Percentiles rank a stretch among this genome's conserved stretches.
Evolutionary conservation across 1,140 invertebrate species (phyloP).

Genomic region (Trichomalopsis sarcophagae): DNA sequence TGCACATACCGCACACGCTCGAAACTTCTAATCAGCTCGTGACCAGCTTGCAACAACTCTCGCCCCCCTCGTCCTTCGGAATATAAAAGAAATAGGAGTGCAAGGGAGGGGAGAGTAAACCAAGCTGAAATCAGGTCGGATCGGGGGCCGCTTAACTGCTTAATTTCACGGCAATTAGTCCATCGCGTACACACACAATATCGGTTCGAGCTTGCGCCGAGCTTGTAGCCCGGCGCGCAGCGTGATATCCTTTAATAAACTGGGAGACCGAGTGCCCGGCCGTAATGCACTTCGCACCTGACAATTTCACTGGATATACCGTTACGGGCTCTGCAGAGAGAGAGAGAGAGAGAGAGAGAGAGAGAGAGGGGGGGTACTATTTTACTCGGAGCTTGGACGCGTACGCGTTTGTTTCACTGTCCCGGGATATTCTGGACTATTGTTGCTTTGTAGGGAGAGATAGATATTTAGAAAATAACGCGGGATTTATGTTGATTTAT

Average conservation of each 20-base stretch:
- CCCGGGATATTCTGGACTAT: too few species aligned
- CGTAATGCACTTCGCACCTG: conserved; percentile 27
- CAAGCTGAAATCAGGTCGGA: neutral
- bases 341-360: too few species aligned
- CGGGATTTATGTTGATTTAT: too few species aligned
- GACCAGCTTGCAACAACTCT: neutral
- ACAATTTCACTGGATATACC: conserved; percentile 13
- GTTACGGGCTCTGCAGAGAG: neutral
- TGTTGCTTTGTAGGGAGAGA: too few species aligned
- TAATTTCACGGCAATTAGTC: conserved; percentile 40
- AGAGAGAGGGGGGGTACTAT: neutral
- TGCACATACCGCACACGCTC: neutral
- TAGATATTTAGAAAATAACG: too few species aligned
- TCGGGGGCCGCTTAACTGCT: neutral
- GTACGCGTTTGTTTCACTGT: too few species aligned
- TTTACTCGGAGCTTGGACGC: neutral
- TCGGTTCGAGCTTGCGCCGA: neutral
- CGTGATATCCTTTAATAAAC: conserved; percentile 42
- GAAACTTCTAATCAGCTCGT: conserved; percentile 6
- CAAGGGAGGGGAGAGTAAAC: neutral
- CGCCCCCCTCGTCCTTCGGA: neutral
- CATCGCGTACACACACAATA: neutral
- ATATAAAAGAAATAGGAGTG: neutral
- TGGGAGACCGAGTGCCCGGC: neutral
- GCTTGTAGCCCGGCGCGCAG: neutral